Evolutionary conservation across 2,113 vertebrate genomes (phyloP), one percentile per base, ranked within the genome.

Genomic region (Aldabrachelys gigantea): DNA sequence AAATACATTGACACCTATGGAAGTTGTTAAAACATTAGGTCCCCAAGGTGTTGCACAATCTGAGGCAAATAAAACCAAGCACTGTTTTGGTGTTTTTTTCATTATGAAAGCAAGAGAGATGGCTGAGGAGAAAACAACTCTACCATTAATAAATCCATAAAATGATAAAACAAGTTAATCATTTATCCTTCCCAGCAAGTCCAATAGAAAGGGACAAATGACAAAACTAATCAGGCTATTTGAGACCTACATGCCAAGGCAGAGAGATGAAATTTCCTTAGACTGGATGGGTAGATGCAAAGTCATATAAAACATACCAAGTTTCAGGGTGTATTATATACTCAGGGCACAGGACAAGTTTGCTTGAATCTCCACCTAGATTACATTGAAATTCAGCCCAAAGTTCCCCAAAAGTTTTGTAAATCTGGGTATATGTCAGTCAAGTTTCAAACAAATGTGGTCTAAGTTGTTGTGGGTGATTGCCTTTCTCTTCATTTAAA

Each of bases 81-180:
- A 56, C 76, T 90, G 44, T 85, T n/a, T 22, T 90, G 49, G 12
- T 49, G 7, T 47, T 47, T 85, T 94, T 90, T 94, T 92, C 85
- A 92, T 90, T 88, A 94, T 80, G 78, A 80, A 4, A 90, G 27
- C 38, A 88, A 92, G 82, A 92, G 44, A 89, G 57, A 83, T 82
- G 85, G 85, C 69, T 47, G 31, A 90, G 31, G 8, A 17, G 25
- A 88, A 88, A 35, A 69, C 35, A 85, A 35, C 2, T 90, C 35
- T 47, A 75, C 12, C 10, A 75, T 80, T 57, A 94, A 83, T 92
- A 95, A 85, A 90, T 85, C 82, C 14, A 56, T 92, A 25, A n/a
- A n/a, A 27, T 80, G 17, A 29, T 80, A 41, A 92, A 89, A 91
- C 65, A 27, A 80, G 19, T 78, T 22, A 69, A 44, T 92, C 78